phyloP scores from a whole-genome alignment of 2,888 invertebrate species.

The Monochamus alternatus region DNA sequence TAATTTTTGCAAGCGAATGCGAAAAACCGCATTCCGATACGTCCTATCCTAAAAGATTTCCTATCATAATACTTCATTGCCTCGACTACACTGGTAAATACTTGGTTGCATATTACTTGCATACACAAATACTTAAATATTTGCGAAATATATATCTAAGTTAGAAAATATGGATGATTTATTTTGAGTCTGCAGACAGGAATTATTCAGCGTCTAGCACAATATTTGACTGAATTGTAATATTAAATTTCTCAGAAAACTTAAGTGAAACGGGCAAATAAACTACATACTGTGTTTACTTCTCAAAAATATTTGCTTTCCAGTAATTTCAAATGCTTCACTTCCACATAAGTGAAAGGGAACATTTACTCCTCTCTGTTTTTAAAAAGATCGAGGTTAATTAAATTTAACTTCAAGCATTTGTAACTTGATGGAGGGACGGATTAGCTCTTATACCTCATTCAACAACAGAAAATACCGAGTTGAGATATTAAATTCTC shows the following conservation, averaged over 20 bases:
- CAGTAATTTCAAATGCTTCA: not conserved
- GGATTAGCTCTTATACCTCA: slow-evolving; percentile 8
- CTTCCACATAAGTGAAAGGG: slow-evolving; percentile 5
- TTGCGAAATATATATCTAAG: no score
- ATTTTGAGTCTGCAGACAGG: no score
- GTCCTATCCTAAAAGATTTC: no score
- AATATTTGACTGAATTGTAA: not conserved
- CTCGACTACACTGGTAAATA: no score
- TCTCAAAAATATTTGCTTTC: not conserved
- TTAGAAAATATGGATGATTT: no score
- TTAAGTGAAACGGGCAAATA: not conserved
- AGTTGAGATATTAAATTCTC: no score
- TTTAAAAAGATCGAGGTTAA: slow-evolving; percentile 6
- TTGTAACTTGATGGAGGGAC: slow-evolving; percentile 9
- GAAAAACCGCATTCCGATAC: no score
- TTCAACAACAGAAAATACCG: not conserved
- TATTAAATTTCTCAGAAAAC: not conserved
- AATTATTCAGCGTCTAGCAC: no score
- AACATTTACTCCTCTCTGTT: not conserved
- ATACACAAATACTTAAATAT: no score
- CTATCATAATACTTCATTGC: no score
- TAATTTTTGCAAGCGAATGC: no score
- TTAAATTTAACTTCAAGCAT: slow-evolving; percentile 18
- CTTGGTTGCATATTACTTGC: no score
- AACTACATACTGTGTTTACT: not conserved